These are phyloP conservation scores for Nomada goodeniana DNA, from an alignment of 2,888 invertebrate species.

Conservation along the genomic window DNA sequence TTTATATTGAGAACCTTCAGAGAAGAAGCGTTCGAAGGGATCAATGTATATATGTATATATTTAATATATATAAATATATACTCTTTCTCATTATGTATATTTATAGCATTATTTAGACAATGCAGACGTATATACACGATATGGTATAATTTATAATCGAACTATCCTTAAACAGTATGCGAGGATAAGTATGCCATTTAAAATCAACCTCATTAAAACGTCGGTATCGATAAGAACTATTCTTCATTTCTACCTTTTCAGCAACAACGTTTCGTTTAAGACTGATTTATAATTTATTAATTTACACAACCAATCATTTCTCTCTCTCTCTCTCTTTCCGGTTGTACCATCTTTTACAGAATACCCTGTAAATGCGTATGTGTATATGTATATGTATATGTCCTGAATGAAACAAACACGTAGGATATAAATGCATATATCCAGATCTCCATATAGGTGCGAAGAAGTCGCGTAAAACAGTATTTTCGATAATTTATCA, in stretches of 20 bases:
- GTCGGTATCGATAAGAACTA: constrained; percentile 49
- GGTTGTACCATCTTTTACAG: constrained; percentile 69
- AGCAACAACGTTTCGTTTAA: constrained; percentile 41
- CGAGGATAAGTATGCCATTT: constrained; percentile 60
- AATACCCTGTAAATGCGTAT: constrained; percentile 70
- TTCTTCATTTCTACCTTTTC: constrained; percentile 43
- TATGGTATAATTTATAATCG: constrained; percentile 69
- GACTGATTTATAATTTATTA: constrained; percentile 48
- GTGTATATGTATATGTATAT: constrained; percentile 19
- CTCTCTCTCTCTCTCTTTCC: constrained; percentile 37
- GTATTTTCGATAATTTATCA: constrained; percentile 74
- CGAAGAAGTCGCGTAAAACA: constrained; percentile 1
- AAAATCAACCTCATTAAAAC: constrained; percentile 59
- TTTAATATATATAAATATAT: constrained; percentile 33
- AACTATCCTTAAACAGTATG: constrained; percentile 65
- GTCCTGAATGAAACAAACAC: neutral
- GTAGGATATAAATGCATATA: constrained; percentile 37
- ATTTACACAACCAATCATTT: constrained; percentile 56
- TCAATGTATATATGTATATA: constrained; percentile 21
- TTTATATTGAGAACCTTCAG: constrained; percentile 19
- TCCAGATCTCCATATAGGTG: constrained; percentile 1
- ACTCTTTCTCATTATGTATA: constrained; percentile 51
- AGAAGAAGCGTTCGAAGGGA: constrained; percentile 36
- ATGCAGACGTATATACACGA: constrained; percentile 74
- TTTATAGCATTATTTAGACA: constrained; percentile 72